Percentiles rank a stretch among this genome's conserved stretches.
These are phyloP conservation scores for Antheraea assamensis DNA, from an alignment of 2,888 invertebrate species.

Conservation along the genomic window DNA sequence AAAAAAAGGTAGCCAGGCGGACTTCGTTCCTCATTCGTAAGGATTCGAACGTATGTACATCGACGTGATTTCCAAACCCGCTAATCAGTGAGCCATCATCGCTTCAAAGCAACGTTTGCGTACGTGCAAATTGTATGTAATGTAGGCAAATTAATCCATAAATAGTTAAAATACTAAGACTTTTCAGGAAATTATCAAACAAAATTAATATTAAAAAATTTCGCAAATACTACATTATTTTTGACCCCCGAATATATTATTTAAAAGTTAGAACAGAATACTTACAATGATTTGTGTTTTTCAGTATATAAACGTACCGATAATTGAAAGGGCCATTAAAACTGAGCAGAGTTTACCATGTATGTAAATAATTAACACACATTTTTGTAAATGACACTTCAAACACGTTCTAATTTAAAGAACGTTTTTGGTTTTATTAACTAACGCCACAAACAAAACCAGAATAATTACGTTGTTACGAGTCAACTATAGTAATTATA, in stretches of 20 bases:
- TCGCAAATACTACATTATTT: not conserved
- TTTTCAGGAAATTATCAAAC: not conserved
- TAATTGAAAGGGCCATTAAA: slow-evolving; percentile 8
- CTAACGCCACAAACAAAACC: slow-evolving; percentile 22
- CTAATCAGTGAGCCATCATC: too few relatives aligned
- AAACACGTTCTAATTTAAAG: slow-evolving; percentile 8
- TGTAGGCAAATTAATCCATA: too few relatives aligned
- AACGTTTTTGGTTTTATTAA: not conserved
- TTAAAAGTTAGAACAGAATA: not conserved
- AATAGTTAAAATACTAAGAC: not conserved
- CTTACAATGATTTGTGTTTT: not conserved
- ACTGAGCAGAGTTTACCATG: not conserved
- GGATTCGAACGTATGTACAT: too few relatives aligned
- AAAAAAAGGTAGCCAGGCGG: too few relatives aligned
- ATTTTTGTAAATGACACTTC: not conserved
- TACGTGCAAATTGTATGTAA: too few relatives aligned
- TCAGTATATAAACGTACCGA: not conserved
- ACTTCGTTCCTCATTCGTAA: too few relatives aligned
- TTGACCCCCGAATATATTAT: not conserved
- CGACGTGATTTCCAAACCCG: too few relatives aligned
- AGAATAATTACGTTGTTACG: not conserved
- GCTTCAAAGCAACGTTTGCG: too few relatives aligned
- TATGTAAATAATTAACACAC: slow-evolving; percentile 6
- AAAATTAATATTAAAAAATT: too few relatives aligned
- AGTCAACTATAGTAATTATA: not conserved